These are phyloP conservation scores for Plebejus anna DNA, from an alignment of 2,888 invertebrate genomes.

Conservation along the genomic window DNA sequence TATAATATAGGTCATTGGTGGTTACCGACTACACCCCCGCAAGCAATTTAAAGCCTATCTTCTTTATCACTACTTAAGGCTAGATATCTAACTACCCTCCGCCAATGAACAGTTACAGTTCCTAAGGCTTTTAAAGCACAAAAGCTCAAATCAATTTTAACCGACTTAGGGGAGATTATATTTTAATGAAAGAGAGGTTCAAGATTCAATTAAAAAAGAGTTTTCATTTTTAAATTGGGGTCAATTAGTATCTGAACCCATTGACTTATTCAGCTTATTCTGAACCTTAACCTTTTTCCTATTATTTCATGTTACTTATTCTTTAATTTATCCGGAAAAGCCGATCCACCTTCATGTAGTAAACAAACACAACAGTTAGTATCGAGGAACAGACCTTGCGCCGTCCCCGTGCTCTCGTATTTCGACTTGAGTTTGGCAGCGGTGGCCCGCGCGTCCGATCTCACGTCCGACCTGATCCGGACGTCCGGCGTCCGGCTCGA, in stretches of 20 bases:
- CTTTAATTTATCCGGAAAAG: background rate
- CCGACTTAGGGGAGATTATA: no score
- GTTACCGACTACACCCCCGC: no score
- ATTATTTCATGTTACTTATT: background rate
- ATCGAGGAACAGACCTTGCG: conserved; percentile 62
- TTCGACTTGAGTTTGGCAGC: conserved; percentile 74
- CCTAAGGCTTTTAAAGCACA: no score
- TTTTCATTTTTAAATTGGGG: background rate
- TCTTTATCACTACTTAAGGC: no score
- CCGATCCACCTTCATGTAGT: background rate
- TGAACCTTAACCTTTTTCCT: background rate
- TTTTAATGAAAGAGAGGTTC: no score
- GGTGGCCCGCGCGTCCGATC: conserved; percentile 70
- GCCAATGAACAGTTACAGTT: no score
- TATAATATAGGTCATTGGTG: no score
- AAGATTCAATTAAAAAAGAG: no score
- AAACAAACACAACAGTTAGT: background rate
- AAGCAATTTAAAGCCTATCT: no score
- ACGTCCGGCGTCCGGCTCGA: conserved; percentile 58
- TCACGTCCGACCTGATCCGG: conserved; percentile 52
- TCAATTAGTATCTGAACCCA: background rate
- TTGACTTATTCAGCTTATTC: background rate
- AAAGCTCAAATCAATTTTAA: no score
- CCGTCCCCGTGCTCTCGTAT: conserved; percentile 72
- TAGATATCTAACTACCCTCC: no score